phyloP scores from a whole-genome alignment of 2,113 vertebrate species.

The Tapirus terrestris region DNA sequence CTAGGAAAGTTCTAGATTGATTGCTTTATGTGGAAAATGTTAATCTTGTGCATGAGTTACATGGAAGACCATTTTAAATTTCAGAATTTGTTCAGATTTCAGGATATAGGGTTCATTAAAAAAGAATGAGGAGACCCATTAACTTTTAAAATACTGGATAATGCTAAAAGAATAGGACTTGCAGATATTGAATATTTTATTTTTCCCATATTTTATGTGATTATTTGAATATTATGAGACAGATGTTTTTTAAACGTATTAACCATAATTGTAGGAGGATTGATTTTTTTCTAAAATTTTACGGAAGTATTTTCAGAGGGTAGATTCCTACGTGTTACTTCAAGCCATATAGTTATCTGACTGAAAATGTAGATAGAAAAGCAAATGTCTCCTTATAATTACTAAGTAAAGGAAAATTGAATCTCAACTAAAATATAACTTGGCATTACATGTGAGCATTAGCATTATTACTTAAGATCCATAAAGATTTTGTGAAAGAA shows the following conservation, averaged over 20 bases:
- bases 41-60: neutral
- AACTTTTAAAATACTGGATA: constrained; percentile 48
- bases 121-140: neutral
- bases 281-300: constrained; percentile 37
- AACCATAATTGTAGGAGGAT: neutral
- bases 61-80: constrained; percentile 43
- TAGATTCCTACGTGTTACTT: constrained; percentile 21
- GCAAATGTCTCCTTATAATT: constrained; percentile 27
- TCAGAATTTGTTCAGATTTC: constrained; percentile 46
- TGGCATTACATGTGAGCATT: neutral
- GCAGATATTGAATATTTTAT: neutral
- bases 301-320: neutral
- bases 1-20: constrained; percentile 35
- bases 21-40: constrained; percentile 47
- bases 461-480: constrained; percentile 52
- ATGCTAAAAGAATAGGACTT: neutral
- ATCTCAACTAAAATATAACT: constrained; percentile 36
- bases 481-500: constrained; percentile 56
- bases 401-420: constrained; percentile 41
- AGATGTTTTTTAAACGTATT: constrained; percentile 7
- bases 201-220: neutral
- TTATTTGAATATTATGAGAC: constrained; percentile 29
- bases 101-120: constrained; percentile 26
- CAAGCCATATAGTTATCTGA: neutral
- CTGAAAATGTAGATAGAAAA: constrained; percentile 40